These are phyloP conservation scores for Hepsetus odoe DNA, from an alignment of 2,113 vertebrate genomes.

Conservation along the genomic window DNA sequence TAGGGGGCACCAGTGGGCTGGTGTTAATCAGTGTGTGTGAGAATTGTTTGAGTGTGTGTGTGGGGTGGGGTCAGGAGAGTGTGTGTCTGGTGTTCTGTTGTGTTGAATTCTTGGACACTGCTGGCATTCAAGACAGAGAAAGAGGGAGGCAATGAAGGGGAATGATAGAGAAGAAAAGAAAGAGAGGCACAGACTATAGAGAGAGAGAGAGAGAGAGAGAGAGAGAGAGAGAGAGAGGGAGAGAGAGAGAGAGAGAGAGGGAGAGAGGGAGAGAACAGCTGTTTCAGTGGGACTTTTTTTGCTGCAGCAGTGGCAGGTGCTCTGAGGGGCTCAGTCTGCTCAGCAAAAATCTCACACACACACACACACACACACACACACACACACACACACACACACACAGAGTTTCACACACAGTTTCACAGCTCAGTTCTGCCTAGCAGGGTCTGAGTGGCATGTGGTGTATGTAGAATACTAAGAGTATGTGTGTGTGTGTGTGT, in stretches of 20 bases:
- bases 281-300: conserved; percentile 40
- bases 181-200: conserved; percentile 47
- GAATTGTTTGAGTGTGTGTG: neutral
- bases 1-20: neutral
- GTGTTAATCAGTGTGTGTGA: neutral
- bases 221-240: conserved; percentile 28
- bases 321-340: conserved; percentile 17
- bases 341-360: conserved; percentile 19
- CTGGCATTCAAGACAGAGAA: conserved; percentile 35
- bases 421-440: neutral
- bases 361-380: conserved; percentile 8
- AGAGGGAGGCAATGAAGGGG: too few species aligned
- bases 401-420: neutral
- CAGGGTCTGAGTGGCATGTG: neutral
- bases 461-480: neutral
- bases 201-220: neutral
- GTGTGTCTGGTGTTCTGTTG: conserved; percentile 19
- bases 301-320: conserved; percentile 68
- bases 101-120: conserved; percentile 39
- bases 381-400: neutral
- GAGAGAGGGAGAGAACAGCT: conserved; percentile 23
- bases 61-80: neutral
- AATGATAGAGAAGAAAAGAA: conserved; percentile 13
- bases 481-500: neutral
- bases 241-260: conserved; percentile 45